phyloP scores from a whole-genome alignment of 1,140 invertebrate species.

The Bombus ignitus region DNA sequence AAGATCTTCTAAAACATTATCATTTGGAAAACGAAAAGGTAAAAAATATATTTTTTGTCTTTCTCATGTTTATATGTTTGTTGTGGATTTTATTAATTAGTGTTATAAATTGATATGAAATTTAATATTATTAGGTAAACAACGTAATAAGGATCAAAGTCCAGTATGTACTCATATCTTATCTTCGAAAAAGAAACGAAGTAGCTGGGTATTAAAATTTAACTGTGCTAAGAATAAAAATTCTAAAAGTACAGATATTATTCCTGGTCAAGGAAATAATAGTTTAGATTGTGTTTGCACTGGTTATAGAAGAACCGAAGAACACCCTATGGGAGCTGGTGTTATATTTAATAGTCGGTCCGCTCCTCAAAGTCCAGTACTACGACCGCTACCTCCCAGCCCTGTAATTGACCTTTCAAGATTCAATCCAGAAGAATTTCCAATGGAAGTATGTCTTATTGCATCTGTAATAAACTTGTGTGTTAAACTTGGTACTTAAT shows the following conservation, averaged over 20 bases:
- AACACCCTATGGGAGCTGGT: slow-evolving; percentile 82
- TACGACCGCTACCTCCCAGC: slow-evolving; percentile 77
- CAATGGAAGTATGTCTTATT: slow-evolving; percentile 79
- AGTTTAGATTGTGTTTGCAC: slow-evolving; percentile 85
- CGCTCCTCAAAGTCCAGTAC: slow-evolving; percentile 75
- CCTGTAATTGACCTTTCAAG: slow-evolving; percentile 85
- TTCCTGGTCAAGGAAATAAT: slow-evolving; percentile 79
- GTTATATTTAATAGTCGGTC: slow-evolving; percentile 82
- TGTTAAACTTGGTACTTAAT: background rate
- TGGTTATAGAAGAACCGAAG: slow-evolving; percentile 84
- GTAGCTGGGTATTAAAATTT: slow-evolving; percentile 86
- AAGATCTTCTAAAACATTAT: slow-evolving; percentile 80
- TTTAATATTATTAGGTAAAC: slow-evolving; percentile 72
- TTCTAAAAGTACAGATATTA: slow-evolving; percentile 81
- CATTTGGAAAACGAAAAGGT: slow-evolving; percentile 80
- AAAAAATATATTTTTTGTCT: background rate
- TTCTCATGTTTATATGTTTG: background rate
- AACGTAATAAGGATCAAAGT: slow-evolving; percentile 79
- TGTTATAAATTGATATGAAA: slow-evolving; percentile 2
- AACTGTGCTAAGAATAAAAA: slow-evolving; percentile 84
- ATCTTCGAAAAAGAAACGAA: slow-evolving; percentile 83
- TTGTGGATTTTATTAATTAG: background rate
- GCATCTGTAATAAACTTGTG: background rate
- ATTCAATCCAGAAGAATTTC: slow-evolving; percentile 85
- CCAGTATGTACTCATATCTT: slow-evolving; percentile 80